Evolutionary conservation across 2,888 invertebrate species (phyloP).

Genomic region (Amphipyra berbera): DNA sequence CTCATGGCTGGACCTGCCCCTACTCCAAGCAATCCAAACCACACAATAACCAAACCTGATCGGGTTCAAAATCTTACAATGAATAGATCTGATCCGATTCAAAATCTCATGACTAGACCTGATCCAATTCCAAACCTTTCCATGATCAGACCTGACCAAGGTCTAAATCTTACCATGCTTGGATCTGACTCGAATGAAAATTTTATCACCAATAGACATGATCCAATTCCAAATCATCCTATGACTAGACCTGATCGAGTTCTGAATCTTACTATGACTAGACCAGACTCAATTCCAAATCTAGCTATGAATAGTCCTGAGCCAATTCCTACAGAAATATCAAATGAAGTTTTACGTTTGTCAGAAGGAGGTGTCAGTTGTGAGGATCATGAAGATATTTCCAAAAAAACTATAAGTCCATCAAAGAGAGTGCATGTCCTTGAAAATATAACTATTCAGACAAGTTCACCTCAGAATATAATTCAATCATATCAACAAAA

Average conservation of each 20-base stretch:
- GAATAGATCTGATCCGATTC: conserved; percentile 55
- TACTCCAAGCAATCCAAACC: not conserved
- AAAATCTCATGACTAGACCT: conserved; percentile 38
- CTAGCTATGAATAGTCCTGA: conserved; percentile 42
- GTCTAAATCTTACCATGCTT: conserved; percentile 1
- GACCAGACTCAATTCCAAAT: conserved; percentile 24
- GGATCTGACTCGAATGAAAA: conserved; percentile 20
- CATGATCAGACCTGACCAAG: conserved; percentile 2
- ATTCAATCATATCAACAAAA: conserved; percentile 22
- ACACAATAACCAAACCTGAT: conserved; percentile 36
- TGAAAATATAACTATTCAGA: conserved; percentile 77
- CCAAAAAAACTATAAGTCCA: conserved; percentile 66
- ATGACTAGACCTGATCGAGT: conserved; percentile 3
- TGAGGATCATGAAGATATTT: conserved; percentile 44
- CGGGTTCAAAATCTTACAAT: conserved; percentile 52
- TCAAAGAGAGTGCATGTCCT: conserved; percentile 78
- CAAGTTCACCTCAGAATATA: conserved; percentile 47
- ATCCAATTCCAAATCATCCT: conserved; percentile 11
- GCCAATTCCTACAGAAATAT: conserved; percentile 65
- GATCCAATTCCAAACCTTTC: conserved; percentile 14
- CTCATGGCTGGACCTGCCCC: not conserved
- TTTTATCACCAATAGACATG: conserved; percentile 7
- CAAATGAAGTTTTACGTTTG: conserved; percentile 68
- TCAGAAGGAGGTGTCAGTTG: conserved; percentile 49
- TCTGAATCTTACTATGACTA: conserved; percentile 5